Percentiles rank a stretch among this genome's conserved stretches.
phyloP scores from a whole-genome alignment of 2,113 vertebrate genomes.

The Tichodroma muraria region DNA sequence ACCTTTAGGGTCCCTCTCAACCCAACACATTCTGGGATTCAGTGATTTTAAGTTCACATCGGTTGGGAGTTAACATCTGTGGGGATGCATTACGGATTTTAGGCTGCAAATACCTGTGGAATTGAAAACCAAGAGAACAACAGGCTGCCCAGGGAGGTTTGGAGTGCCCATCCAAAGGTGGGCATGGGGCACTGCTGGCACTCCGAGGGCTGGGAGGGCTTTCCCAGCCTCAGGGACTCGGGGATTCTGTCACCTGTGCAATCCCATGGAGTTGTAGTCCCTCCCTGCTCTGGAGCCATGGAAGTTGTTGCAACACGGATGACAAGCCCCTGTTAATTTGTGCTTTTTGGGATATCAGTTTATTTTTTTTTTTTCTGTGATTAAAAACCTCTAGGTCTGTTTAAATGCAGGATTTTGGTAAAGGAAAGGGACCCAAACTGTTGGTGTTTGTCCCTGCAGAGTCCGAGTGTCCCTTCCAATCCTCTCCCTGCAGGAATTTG shows the following conservation, averaged over 20 bases:
- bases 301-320: rapidly evolving
- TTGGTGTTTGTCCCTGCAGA: no score
- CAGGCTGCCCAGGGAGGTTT: not conserved
- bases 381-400: not conserved
- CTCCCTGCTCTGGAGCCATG: not conserved
- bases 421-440: not conserved
- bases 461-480: no score
- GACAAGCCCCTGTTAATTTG: not conserved
- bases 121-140: not conserved
- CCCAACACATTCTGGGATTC: not conserved
- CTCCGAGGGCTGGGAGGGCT: not conserved
- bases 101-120: not conserved
- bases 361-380: not conserved
- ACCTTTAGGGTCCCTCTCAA: not conserved
- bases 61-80: not conserved
- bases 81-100: not conserved
- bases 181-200: not conserved
- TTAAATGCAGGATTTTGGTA: not conserved
- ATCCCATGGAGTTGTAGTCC: rapidly evolving
- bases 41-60: not conserved
- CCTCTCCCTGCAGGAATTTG: no score
- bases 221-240: rapidly evolving
- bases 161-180: not conserved
- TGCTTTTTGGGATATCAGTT: not conserved
- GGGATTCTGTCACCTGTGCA: not conserved